These are phyloP conservation scores for Thamnaconus septentrionalis DNA, from an alignment of 2,113 vertebrate species.

Conservation along the genomic window DNA sequence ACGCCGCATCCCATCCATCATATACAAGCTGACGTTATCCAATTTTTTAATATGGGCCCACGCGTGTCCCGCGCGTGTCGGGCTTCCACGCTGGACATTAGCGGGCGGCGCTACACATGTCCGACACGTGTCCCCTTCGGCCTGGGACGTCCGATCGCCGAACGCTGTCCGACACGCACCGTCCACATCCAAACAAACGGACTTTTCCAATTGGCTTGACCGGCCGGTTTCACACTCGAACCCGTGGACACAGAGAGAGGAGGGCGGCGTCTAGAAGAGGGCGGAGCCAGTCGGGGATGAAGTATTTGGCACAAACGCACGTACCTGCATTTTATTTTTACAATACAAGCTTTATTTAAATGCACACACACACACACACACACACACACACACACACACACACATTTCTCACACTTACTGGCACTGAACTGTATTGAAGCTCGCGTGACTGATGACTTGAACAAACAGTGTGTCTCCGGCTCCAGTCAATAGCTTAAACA, in stretches of 20 bases:
- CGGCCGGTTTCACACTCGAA: too few species aligned
- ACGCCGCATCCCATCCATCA: conserved; percentile 13
- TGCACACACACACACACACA: not conserved
- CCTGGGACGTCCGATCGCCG: too few species aligned
- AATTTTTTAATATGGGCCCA: conserved; percentile 1
- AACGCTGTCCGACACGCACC: too few species aligned
- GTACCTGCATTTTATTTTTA: too few species aligned
- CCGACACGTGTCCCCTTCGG: too few species aligned
- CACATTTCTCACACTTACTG: conserved; percentile 31
- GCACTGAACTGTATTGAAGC: conserved; percentile 52
- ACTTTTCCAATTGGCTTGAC: too few species aligned
- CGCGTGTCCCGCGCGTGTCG: conserved; percentile 6
- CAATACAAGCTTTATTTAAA: too few species aligned
- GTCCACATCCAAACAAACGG: too few species aligned
- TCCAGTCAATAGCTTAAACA: conserved; percentile 49
- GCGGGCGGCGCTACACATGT: not conserved
- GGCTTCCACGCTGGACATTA: conserved; percentile 1
- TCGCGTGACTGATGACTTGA: conserved; percentile 61
- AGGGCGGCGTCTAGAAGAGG: too few species aligned
- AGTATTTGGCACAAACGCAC: too few species aligned
- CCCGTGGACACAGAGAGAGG: too few species aligned
- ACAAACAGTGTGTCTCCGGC: conserved; percentile 58
- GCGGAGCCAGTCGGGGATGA: too few species aligned
- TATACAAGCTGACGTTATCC: conserved; percentile 17
- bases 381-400: conserved; percentile 12